Conservation (phyloP, 2,888 invertebrate genomes). For the Deilephila porcellus region DNA sequence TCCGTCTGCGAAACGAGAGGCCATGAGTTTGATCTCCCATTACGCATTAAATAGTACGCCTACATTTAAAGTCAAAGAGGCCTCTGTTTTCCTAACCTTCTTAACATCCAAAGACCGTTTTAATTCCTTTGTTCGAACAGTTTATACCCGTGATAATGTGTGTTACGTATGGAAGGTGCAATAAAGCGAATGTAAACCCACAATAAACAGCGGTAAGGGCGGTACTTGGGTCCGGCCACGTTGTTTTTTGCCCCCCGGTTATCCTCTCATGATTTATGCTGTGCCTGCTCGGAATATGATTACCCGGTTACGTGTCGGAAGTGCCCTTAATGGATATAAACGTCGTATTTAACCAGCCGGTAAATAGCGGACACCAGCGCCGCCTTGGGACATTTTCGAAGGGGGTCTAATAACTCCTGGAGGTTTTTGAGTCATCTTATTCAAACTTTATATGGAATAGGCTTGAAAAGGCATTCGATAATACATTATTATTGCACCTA, state of each 20-base stretch:
- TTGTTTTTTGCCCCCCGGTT: slow-evolving; percentile 75
- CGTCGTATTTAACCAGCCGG: slow-evolving; percentile 73
- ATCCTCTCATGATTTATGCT: slow-evolving; percentile 79
- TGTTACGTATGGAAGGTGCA: slow-evolving; percentile 57
- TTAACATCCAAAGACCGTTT: slow-evolving; percentile 1
- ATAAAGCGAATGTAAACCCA: slow-evolving; percentile 68
- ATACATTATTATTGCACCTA: no score
- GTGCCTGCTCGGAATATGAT: slow-evolving; percentile 79
- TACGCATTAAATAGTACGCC: no score
- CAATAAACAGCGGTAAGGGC: slow-evolving; percentile 74
- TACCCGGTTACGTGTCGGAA: slow-evolving; percentile 76
- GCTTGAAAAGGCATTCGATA: not conserved
- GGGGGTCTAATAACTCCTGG: slow-evolving; percentile 6
- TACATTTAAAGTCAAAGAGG: no score
- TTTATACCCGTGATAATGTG: slow-evolving; percentile 24
- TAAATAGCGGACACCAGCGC: slow-evolving; percentile 50
- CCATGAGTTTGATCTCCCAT: no score
- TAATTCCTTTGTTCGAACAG: slow-evolving; percentile 14
- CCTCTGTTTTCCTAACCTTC: not conserved
- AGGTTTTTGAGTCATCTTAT: not conserved
- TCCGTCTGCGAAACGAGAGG: no score
- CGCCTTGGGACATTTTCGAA: not conserved
- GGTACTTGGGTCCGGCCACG: slow-evolving; percentile 59
- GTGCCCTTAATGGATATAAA: slow-evolving; percentile 82
- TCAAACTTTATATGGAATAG: not conserved